Evolutionary conservation across 2,888 invertebrate species (phyloP).

Genomic region (Monoplex corrugatus): DNA sequence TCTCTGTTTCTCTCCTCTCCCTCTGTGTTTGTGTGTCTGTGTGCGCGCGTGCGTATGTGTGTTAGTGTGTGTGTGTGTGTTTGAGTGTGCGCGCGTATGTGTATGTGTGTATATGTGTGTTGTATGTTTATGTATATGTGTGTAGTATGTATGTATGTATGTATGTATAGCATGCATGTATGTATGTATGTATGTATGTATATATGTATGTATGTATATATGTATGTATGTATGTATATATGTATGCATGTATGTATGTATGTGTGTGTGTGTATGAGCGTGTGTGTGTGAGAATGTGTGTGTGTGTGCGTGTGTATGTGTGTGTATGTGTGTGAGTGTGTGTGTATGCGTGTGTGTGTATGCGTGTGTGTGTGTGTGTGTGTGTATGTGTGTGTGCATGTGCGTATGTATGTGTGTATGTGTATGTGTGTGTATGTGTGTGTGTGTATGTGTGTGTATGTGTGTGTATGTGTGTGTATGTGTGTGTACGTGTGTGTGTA

Average conservation of each 20-base stretch:
- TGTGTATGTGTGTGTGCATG: constrained; percentile 13
- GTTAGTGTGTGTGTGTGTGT: too few relatives aligned
- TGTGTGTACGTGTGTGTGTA: constrained; percentile 1
- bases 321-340: neutral
- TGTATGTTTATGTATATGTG: too few relatives aligned
- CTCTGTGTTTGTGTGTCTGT: too few relatives aligned
- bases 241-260: neutral
- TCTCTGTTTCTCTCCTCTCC: too few relatives aligned
- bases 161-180: too few relatives aligned
- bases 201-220: too few relatives aligned
- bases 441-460: neutral
- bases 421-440: neutral
- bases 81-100: too few relatives aligned
- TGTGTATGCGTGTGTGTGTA: neutral
- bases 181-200: too few relatives aligned
- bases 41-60: too few relatives aligned
- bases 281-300: constrained; percentile 7
- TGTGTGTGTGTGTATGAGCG: constrained; percentile 7
- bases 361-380: neutral
- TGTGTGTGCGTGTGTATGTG: constrained; percentile 8
- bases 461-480: neutral
- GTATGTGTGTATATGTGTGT: too few relatives aligned
- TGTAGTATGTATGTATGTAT: too few relatives aligned
- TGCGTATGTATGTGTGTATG: constrained; percentile 13
- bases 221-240: too few relatives aligned